Conservation (phyloP, 2,113 vertebrate genomes). For the Lucifuga dentata region DNA sequence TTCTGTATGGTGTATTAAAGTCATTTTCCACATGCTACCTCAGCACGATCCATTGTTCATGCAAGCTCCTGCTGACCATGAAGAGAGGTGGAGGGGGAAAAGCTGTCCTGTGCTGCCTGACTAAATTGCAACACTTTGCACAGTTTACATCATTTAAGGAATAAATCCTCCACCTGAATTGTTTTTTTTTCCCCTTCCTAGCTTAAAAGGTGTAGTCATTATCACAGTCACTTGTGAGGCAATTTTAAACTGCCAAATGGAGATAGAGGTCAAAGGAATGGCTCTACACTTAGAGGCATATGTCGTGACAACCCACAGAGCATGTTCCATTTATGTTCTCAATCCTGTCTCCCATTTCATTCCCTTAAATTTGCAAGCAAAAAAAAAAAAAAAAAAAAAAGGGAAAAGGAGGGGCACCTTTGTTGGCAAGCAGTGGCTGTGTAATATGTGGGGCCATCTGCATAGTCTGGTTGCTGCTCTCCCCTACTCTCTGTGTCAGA, state of each 20-base stretch:
- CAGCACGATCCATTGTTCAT: conserved; percentile 99
- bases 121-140: conserved; percentile 95
- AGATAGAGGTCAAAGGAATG: conserved; percentile 81
- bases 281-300: conserved; percentile 86
- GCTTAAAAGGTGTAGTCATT: conserved; percentile 89
- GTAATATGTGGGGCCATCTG: conserved; percentile 88
- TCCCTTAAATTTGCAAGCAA: conserved; percentile 84
- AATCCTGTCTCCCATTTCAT: conserved; percentile 68
- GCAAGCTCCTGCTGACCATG: conserved; percentile 97
- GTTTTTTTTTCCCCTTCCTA: conserved; percentile 73
- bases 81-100: conserved; percentile 50
- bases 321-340: conserved; percentile 57
- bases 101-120: conserved; percentile 80
- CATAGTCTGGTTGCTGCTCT: conserved; percentile 86
- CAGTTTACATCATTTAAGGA: conserved; percentile 90
- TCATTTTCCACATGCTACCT: conserved; percentile 99
- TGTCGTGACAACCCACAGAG: conserved; percentile 83
- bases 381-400: conserved; percentile 39
- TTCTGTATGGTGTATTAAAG: conserved; percentile 99
- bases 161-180: conserved; percentile 87
- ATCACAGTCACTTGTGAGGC: conserved; percentile 87
- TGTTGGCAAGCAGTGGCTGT: conserved; percentile 86
- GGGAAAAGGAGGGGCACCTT: conserved; percentile 73
- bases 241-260: conserved; percentile 88
- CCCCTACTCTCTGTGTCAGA: conserved; percentile 90